Conservation (phyloP, 1,140 invertebrate species). For the Polypedilum vanderplanki region DNA sequence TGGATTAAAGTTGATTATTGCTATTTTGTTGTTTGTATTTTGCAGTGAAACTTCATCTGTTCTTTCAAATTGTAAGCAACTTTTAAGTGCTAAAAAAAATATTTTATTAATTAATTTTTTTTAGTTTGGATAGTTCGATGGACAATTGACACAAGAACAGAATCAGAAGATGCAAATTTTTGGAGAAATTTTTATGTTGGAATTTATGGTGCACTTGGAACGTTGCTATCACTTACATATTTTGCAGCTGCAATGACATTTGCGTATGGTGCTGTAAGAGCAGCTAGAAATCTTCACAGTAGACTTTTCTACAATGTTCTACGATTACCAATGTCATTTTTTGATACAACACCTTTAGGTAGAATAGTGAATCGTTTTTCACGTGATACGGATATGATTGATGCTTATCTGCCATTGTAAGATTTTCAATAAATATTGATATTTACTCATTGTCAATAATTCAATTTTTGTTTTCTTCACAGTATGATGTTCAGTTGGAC, state of each 20-base stretch:
- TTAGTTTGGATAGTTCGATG: constrained; percentile 73
- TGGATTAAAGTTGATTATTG: background rate
- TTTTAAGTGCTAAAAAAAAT: background rate
- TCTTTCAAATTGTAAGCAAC: background rate
- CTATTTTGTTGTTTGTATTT: background rate
- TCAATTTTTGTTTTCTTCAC: too few species aligned
- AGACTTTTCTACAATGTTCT: constrained; percentile 68
- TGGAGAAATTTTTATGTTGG: constrained; percentile 68
- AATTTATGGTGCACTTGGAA: constrained; percentile 76
- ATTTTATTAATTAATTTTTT: constrained; percentile 36
- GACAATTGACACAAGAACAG: constrained; percentile 60
- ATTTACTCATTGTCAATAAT: too few species aligned
- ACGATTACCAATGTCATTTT: constrained; percentile 63
- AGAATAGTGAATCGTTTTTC: constrained; percentile 58
- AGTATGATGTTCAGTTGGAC: constrained; percentile 29
- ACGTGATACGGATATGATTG: constrained; percentile 56
- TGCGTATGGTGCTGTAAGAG: constrained; percentile 59
- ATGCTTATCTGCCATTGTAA: constrained; percentile 43
- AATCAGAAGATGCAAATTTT: constrained; percentile 33
- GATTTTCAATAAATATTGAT: too few species aligned
- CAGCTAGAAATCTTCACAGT: constrained; percentile 67
- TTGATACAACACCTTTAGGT: constrained; percentile 60
- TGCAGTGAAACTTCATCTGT: background rate
- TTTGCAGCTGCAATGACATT: background rate
- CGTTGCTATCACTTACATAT: constrained; percentile 34